Percentiles rank a stretch among this genome's conserved stretches.
These are phyloP conservation scores for Lophius piscatorius DNA, from an alignment of 2,113 vertebrate species.

Conservation along the genomic window DNA sequence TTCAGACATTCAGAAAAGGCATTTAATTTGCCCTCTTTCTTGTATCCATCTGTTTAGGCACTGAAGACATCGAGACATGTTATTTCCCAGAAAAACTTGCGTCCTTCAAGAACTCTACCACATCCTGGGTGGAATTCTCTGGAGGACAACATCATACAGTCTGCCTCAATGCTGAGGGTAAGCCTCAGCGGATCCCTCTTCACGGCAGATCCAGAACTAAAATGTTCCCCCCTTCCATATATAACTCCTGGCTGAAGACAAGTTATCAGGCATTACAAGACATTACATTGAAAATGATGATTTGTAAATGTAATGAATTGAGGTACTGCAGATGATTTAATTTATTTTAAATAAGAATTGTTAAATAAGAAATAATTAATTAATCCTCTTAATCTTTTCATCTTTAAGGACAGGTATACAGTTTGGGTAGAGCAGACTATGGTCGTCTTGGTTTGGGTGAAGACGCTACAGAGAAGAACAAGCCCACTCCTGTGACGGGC, in stretches of 20 bases:
- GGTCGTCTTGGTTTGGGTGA: slow-evolving; percentile 91
- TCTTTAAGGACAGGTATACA: slow-evolving; percentile 88
- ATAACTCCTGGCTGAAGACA: too few species aligned
- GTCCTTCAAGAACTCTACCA: slow-evolving; percentile 94
- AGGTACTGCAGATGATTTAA: not conserved
- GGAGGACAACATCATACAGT: slow-evolving; percentile 95
- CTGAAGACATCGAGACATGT: slow-evolving; percentile 84
- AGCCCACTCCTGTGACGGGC: slow-evolving; percentile 82
- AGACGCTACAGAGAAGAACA: slow-evolving; percentile 84
- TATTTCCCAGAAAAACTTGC: slow-evolving; percentile 89
- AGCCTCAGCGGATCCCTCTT: too few species aligned
- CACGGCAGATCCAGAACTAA: too few species aligned
- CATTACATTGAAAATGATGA: not conserved
- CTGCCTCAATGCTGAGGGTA: slow-evolving; percentile 93
- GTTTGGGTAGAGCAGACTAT: slow-evolving; percentile 92
- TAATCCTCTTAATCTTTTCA: not conserved
- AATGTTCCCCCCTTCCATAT: too few species aligned
- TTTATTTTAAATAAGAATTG: too few species aligned
- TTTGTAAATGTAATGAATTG: too few species aligned
- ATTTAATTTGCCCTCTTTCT: too few species aligned
- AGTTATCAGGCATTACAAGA: not conserved
- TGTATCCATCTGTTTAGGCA: slow-evolving; percentile 83
- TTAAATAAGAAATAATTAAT: not conserved
- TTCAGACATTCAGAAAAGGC: too few species aligned
- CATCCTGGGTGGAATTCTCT: slow-evolving; percentile 90